phyloP scores from a whole-genome alignment of 1,140 invertebrate species.

The Streblospio benedicti region DNA sequence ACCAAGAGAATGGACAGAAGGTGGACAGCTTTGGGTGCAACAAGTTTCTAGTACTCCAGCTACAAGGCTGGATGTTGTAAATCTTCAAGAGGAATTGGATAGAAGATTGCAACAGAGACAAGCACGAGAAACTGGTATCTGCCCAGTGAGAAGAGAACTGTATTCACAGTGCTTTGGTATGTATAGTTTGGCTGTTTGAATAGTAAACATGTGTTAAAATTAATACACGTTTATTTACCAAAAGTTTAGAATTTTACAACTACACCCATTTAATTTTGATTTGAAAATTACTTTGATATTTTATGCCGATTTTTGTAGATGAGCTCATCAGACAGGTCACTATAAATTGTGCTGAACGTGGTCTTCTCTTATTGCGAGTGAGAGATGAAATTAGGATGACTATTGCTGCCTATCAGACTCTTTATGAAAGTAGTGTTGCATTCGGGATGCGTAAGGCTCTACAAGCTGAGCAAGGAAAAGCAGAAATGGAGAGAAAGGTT shows the following conservation, averaged over 20 bases:
- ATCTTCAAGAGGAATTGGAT: slow-evolving; percentile 89
- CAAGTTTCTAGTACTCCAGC: slow-evolving; percentile 86
- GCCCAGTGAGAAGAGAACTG: slow-evolving; percentile 82
- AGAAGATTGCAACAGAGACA: slow-evolving; percentile 80
- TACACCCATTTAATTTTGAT: too few relatives aligned
- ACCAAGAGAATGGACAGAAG: slow-evolving; percentile 85
- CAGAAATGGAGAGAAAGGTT: slow-evolving; percentile 57
- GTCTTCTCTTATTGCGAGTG: slow-evolving; percentile 81
- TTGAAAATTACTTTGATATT: too few relatives aligned
- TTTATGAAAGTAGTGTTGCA: slow-evolving; percentile 94
- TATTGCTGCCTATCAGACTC: slow-evolving; percentile 82
- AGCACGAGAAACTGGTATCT: slow-evolving; percentile 92
- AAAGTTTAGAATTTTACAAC: too few relatives aligned
- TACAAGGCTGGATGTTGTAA: slow-evolving; percentile 86
- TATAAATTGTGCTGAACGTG: slow-evolving; percentile 92
- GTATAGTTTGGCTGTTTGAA: too few relatives aligned
- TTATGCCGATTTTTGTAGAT: too few relatives aligned
- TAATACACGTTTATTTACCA: too few relatives aligned
- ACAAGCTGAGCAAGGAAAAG: slow-evolving; percentile 63
- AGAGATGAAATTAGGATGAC: slow-evolving; percentile 94
- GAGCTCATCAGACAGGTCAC: slow-evolving; percentile 90
- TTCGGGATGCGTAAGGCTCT: slow-evolving; percentile 97
- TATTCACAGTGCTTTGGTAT: slow-evolving; percentile 95
- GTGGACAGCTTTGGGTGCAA: slow-evolving; percentile 54
- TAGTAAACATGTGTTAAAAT: too few relatives aligned